These are phyloP conservation scores for Antechinus stuartii DNA, from an alignment of 2,113 vertebrate species.

Conservation along the genomic window DNA sequence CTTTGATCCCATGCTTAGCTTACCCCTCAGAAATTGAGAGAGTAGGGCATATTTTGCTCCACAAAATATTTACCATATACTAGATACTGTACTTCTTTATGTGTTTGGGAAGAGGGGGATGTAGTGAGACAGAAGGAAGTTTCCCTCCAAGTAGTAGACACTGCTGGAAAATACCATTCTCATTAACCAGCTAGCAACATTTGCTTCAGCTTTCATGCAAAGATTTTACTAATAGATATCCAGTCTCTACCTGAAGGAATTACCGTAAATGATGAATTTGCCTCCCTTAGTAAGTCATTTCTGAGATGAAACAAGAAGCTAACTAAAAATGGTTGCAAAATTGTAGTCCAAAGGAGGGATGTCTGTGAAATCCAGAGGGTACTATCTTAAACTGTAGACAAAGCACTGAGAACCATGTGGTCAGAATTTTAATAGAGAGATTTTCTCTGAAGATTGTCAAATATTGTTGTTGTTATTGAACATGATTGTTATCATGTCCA, in stretches of 20 bases:
- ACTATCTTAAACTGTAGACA: background rate
- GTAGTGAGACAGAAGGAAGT: background rate
- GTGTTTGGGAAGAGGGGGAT: background rate
- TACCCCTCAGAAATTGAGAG: background rate
- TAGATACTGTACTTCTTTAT: background rate
- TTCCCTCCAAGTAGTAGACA: slow-evolving; percentile 53
- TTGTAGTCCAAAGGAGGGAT: background rate
- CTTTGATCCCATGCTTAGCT: background rate
- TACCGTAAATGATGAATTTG: slow-evolving; percentile 69
- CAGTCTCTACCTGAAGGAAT: slow-evolving; percentile 64
- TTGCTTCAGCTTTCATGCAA: slow-evolving; percentile 26
- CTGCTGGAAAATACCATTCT: slow-evolving; percentile 41
- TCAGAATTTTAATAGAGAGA: slow-evolving; percentile 6
- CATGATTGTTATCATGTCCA: too few species aligned
- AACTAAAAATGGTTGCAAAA: slow-evolving; percentile 43
- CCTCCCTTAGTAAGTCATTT: slow-evolving; percentile 51
- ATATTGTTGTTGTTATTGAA: background rate
- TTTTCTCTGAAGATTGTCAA: background rate
- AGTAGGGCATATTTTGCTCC: background rate
- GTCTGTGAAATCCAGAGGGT: background rate
- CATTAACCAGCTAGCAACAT: slow-evolving; percentile 60
- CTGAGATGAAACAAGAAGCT: slow-evolving; percentile 27
- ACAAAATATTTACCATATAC: background rate
- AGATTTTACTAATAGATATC: slow-evolving; percentile 72
- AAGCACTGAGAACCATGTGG: background rate